Evolutionary conservation across 2,888 invertebrate genomes (phyloP), one percentile per base, ranked within the genome.

Genomic region (Bellardia bayeri): DNA sequence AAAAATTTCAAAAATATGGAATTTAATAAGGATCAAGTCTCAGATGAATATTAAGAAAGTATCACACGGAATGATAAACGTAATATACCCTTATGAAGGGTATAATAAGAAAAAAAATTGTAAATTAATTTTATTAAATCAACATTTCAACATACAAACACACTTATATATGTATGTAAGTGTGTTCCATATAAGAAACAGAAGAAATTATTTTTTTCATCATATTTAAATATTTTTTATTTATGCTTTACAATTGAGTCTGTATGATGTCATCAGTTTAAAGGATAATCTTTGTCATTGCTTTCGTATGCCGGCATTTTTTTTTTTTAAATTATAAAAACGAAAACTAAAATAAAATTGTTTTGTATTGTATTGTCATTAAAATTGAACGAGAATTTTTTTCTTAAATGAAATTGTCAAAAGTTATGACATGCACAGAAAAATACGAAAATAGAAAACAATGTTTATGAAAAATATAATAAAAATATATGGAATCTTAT

Each of bases 331-430:
- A 63, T 51, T 51, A 51, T 51, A 33, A 5, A 64, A 42, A 56
- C 61, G 33, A 14, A 58, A 45, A 63, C 40, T 13, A 40, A 71
- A 23, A 23, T 45, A n/a, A 74, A 74, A 80, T 51, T 49, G 42
- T 66, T 71, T 74, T 78, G 11, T 76, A 49, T 75, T 80, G 51
- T 68, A 49, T 75, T 80, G 51, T 68, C 51, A 54, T 72, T 54
- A 81, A 45, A 54, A 81, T 78, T 78, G 66, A 76, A 37, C 58
- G 13, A 72, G 81, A 76, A 72, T 78, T 79, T 79, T 79, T 82
- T 63, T 79, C 49, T 45, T 66, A 74, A 86, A 79, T 74, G 61
- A 69, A 82, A 74, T 63, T 82, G 68, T 75, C 74, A 86, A 86
- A 82, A 78, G 42, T 82, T 82, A 23, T 76, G 64, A 78, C 66